Conservation (phyloP, 2,888 invertebrate genomes). For the Yponomeuta plumbellus region DNA sequence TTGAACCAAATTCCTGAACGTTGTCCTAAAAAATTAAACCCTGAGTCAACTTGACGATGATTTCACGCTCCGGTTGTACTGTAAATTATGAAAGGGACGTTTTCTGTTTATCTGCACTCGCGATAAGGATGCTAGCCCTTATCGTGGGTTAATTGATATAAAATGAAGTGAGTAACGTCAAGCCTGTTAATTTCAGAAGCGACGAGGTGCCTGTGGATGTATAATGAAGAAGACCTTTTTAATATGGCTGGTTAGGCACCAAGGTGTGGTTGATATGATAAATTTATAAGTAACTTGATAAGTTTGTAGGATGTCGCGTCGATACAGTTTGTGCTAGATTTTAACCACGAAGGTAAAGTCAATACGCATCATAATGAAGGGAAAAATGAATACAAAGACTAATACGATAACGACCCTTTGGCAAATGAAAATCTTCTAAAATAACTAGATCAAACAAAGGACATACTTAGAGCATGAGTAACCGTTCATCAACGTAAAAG, state of each 20-base stretch:
- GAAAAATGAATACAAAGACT: too few relatives aligned
- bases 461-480: not conserved
- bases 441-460: not conserved
- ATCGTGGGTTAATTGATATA: constrained; percentile 56
- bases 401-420: too few relatives aligned
- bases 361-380: too few relatives aligned
- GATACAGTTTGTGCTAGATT: too few relatives aligned
- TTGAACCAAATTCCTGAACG: constrained; percentile 12
- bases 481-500: not conserved
- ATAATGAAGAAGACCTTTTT: constrained; percentile 13
- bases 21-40: constrained; percentile 33
- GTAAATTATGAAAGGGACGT: constrained; percentile 37
- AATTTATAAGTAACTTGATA: not conserved
- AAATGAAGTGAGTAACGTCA: constrained; percentile 19
- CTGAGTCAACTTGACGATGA: constrained; percentile 40
- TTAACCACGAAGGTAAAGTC: too few relatives aligned
- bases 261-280: constrained; percentile 58
- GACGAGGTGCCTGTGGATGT: constrained; percentile 19
- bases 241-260: constrained; percentile 35
- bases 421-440: not conserved
- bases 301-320: too few relatives aligned
- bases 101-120: constrained; percentile 43
- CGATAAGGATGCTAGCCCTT: constrained; percentile 54
- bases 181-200: constrained; percentile 33
- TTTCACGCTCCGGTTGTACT: constrained; percentile 43